Evolutionary conservation across 2,113 vertebrate species (phyloP).

Genomic region (Leiothrix lutea): DNA sequence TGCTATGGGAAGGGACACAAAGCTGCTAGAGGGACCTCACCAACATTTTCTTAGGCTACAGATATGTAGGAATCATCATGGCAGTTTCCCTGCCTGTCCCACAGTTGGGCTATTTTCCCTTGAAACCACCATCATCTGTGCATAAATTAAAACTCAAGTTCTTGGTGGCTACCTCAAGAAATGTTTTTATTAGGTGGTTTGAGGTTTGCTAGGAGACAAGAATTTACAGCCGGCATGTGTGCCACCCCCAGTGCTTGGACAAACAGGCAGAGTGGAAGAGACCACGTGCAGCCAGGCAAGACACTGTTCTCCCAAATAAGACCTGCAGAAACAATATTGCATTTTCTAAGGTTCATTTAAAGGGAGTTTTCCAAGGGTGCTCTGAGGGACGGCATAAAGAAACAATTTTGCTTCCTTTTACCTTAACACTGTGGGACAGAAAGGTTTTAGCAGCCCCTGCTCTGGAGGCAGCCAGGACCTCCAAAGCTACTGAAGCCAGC

Average conservation of each 20-base stretch:
- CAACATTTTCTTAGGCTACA: not conserved
- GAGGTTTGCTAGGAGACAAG: not conserved
- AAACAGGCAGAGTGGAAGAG: fast-evolving
- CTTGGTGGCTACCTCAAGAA: not conserved
- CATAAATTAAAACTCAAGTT: not conserved
- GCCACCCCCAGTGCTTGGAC: fast-evolving
- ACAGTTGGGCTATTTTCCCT: not conserved
- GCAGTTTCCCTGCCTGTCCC: not conserved
- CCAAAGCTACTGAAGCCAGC: not conserved
- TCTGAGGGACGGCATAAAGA: not conserved
- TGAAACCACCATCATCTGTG: not conserved
- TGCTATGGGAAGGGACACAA: not conserved
- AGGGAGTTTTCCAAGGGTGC: not conserved
- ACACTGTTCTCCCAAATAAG: not conserved
- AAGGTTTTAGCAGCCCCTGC: not conserved
- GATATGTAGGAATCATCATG: not conserved
- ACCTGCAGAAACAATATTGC: not conserved
- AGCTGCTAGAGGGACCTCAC: not conserved
- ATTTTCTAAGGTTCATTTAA: not conserved
- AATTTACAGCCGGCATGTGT: not conserved
- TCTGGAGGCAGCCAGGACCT: not conserved
- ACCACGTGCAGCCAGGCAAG: not conserved
- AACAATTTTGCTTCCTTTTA: not conserved
- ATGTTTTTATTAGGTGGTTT: not conserved
- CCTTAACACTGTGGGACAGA: not conserved